Conservation (phyloP, 2,797 vertebrate species). For the Parauchenoglanis punctatus region DNA sequence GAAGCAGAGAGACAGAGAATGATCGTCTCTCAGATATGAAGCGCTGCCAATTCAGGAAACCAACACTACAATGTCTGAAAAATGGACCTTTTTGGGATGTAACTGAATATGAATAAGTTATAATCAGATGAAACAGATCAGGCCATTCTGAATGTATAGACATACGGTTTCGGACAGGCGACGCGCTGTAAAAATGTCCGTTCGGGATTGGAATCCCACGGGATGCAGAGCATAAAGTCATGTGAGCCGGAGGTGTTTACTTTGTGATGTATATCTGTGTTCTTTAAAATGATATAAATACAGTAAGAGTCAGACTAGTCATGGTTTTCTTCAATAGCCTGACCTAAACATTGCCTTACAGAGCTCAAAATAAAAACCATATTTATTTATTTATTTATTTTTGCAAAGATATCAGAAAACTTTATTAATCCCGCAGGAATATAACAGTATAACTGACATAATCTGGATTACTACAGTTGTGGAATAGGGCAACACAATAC, state of each 20-base stretch:
- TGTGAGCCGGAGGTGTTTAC: no score
- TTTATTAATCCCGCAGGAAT: no score
- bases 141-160: background rate
- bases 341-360: background rate
- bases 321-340: background rate
- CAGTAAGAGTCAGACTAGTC: background rate
- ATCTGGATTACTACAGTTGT: no score
- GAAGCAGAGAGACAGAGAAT: constrained; percentile 64
- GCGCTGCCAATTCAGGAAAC: constrained; percentile 76
- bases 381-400: no score
- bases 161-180: no score
- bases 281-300: background rate
- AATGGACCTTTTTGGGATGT: background rate
- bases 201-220: background rate
- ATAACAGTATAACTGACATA: no score
- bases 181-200: no score
- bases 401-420: no score
- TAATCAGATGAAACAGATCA: background rate
- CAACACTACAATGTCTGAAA: constrained; percentile 64
- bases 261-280: background rate
- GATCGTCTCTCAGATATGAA: constrained; percentile 73
- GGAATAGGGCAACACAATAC: no score
- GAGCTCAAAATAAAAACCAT: background rate
- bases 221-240: background rate
- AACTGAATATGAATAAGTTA: background rate